Conservation (phyloP, 2,888 invertebrate genomes). For the Coecobrya sp. region DNA sequence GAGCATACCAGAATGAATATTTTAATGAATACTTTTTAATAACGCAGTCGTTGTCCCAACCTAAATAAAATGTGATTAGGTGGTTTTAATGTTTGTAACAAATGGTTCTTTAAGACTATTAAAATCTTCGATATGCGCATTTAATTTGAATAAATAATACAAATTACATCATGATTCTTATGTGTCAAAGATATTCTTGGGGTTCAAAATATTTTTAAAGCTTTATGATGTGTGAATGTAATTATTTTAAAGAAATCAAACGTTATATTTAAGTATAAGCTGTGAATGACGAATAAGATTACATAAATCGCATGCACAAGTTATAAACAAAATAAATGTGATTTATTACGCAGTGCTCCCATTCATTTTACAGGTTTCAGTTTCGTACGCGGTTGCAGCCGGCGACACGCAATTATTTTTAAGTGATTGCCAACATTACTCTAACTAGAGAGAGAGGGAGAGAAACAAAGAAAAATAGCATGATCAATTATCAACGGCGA, state of each 20-base stretch:
- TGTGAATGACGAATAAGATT: no score
- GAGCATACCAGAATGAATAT: conserved; percentile 5
- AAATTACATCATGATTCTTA: neutral
- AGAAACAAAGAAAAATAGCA: conserved; percentile 45
- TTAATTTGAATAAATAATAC: neutral
- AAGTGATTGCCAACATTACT: neutral
- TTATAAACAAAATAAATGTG: conserved; percentile 34
- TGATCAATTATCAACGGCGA: conserved; percentile 1
- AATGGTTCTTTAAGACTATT: neutral
- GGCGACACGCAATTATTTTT: neutral
- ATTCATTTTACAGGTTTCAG: conserved; percentile 34
- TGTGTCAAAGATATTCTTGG: neutral
- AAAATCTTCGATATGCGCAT: neutral
- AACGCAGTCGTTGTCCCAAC: neutral
- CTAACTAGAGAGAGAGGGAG: neutral
- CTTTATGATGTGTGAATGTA: neutral
- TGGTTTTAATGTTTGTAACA: neutral
- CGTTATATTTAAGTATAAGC: no score
- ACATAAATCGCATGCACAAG: neutral
- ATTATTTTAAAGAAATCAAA: neutral
- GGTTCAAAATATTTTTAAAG: neutral
- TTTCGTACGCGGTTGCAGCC: neutral
- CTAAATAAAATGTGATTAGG: neutral
- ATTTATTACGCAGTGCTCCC: conserved; percentile 55
- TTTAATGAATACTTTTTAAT: conserved; percentile 17